Base-by-base conservation (phyloP, 1,140 invertebrate genomes). In the Nasonia giraulti region DNA sequence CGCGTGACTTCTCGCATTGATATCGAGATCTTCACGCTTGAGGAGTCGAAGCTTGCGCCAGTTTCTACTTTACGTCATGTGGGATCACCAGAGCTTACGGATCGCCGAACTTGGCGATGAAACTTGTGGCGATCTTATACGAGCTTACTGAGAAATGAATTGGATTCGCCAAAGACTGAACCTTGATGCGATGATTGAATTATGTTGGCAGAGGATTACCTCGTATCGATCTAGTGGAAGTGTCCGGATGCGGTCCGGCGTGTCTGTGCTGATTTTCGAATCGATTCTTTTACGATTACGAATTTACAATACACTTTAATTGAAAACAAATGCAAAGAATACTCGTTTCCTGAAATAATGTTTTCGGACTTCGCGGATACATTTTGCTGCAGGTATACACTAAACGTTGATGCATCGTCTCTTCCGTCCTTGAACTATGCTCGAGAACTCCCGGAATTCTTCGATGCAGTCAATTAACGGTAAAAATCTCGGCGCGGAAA, bases 1-100 rank as follows among this genome's bases (percentile, higher is more conserved):
- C 27, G 47, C 75, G 75, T 50, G 75, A 77, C 40, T 50, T 31
- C n/a, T 62, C 20, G 10, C 73, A 44, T 75, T 33, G 73, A 75
- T 44, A 17, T 17, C 17, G 27, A 2, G 20, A 75, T 75, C 31
- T 44, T 75, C 33, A 40, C 73, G 73, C 17, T 71, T 14, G 12
- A 11, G 14, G 5, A 71, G 27, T 31, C 68, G 23, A n/a, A 27
- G 68, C 68, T 71, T 71, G 23, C 10, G 1, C 55, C 50, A 71
- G 8, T 33, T 37, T 73, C 69, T 73, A 73, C 69, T 73, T 73
- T 73, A 20, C 69, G 7, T 73, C 11, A 11, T 37, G 11, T 31
- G 27, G 27, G 69, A 33, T n/a, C 1, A 20, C 17, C 4, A 50
- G 47, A 62, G 55, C 55, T 62, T 62, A 62, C 17, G 20, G 55